phyloP scores from a whole-genome alignment of 2,113 vertebrate genomes.

The Alethe castanea region DNA sequence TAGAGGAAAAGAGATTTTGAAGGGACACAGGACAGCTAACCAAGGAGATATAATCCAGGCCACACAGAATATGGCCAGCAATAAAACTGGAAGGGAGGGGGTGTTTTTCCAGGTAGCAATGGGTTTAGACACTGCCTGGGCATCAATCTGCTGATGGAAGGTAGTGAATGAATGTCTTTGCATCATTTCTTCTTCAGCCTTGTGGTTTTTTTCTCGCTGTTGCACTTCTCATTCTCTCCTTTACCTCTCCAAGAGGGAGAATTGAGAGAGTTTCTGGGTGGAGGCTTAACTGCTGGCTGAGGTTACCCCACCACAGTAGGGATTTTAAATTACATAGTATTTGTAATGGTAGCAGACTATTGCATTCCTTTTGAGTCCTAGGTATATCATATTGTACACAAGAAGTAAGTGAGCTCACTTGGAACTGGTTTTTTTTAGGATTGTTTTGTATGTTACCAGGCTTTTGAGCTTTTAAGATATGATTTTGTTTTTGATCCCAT shows the following conservation, averaged over 20 bases:
- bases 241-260: background rate
- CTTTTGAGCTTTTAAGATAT: background rate
- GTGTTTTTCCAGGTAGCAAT: background rate
- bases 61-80: background rate
- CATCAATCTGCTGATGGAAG: background rate
- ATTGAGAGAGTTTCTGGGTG: background rate
- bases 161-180: background rate
- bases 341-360: background rate
- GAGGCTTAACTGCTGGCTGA: background rate
- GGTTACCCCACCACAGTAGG: accelerated
- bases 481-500: background rate
- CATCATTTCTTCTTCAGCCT: background rate
- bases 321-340: background rate
- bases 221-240: background rate
- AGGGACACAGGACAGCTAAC: background rate
- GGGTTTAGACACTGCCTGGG: background rate
- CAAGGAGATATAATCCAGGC: background rate
- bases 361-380: background rate
- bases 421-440: background rate
- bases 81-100: background rate
- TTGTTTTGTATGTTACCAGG: background rate
- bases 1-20: background rate
- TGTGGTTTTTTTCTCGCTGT: background rate
- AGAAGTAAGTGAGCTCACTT: background rate
- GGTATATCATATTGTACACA: background rate